Evolutionary conservation across 2,888 invertebrate species (phyloP), one percentile per base, ranked within the genome.

Genomic region (Dendrolimus pini): DNA sequence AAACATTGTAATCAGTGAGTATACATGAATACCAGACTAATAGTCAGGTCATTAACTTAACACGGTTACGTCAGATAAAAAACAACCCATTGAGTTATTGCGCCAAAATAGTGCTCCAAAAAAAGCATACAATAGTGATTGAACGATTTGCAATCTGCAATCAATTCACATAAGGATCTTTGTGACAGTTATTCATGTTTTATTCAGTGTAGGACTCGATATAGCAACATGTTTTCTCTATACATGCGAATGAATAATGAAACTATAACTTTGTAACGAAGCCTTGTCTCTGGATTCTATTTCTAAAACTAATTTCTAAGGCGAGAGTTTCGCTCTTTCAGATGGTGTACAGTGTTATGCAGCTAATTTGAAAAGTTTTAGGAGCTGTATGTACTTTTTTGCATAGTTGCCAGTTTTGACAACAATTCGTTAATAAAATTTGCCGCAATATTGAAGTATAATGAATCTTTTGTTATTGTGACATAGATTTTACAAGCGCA

Each of bases 171-270:
- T 6, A 47, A 47, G 47, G 47, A 47, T 47, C 47, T 47, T 7
- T 7, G 47, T 47, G 47, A 57, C 57, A 57, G 57, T 57, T 57
- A 57, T n/a, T 41, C 41, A 57, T 57, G 54, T 30, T 54, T 57
- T 57, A 57, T 57, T 57, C 57, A 57, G 9, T 8, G 9, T 47
- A 10, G 3, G 47, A 10, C 12, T 10, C 12, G 12, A 10, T 47
- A 6, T 47, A 47, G 47, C 47, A 47, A 30, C 30, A 30, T 6
- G 6, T 30, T 30, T 6, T 47, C 47, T 47, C 8, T 1, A 7
- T 47, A 8, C 9, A 47, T 47, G 47, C 9, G 30, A 30, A 30
- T 30, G 2, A 30, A 3, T 30, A 30, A 30, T 30, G 30, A 30
- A 30, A 30, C 30, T 30, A 30, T 30, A 30, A 30, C 30, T 30